Base-by-base conservation (phyloP, 2,113 vertebrate species). In the Calyptomena viridis region DNA sequence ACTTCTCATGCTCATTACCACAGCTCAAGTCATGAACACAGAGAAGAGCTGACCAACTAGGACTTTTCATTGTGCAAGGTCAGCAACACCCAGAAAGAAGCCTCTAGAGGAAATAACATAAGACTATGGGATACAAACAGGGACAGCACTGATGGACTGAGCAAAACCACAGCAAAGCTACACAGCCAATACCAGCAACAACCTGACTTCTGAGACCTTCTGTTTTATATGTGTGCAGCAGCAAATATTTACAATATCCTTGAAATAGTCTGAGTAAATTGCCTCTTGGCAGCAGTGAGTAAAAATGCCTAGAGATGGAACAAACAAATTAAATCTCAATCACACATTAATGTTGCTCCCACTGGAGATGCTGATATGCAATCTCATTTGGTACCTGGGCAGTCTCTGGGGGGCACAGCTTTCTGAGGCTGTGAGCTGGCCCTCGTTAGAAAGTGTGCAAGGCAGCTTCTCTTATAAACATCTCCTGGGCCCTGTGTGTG, bases 241-340 rank as follows among this genome's bases (percentile, higher is more conserved):
- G 93, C 85, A 97, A 95, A 96, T 96, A 97, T 96, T 97, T 94
- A 97, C 84, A 92, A 49, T 60, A 87, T 87, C 80, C 91, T 80
- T 84, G 72, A 95, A 95, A 88, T 4, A 92, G 76, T n/a, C 76
- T 78, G 68, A 84, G 86, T 73, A 94, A 94, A 96, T 84, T 90
- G 64, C 80, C 76, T 92, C 82, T 87, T 96, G 91, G 93, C 80
- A 93, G 89, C 35, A 39, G n/a, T 37, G 58, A 91, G 69, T 37
- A 86, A 82, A 96, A 95, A 74, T 15, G 63, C 53, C 86, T 64
- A 8, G 83, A 95, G 93, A 66, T 42, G 80, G 71, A 81, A 78
- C 80, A 82, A 95, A 93, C 92, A 80, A 91, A 95, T 92, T 72
- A 90, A 86, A 91, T 46, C 88, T 83, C 73, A 39, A 66, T 94